Base-by-base conservation (phyloP, 2,888 invertebrate genomes). In the Lepetodrilus schrolli region DNA sequence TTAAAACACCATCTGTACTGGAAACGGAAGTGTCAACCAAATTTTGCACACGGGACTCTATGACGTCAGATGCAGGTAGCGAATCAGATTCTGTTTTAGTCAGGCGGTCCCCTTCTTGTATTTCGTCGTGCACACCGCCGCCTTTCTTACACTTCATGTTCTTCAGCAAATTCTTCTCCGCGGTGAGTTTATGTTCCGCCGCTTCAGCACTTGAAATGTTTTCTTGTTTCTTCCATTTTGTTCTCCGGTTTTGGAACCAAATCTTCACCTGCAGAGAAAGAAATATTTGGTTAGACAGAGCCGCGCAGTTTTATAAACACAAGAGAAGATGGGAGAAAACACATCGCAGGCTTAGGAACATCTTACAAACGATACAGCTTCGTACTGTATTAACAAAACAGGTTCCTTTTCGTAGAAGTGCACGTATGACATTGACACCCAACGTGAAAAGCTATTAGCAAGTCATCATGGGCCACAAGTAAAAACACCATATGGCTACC, bases 161-260 rank as follows among this genome's bases (percentile, higher is more conserved):
- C 43, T 78, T 81, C 71, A 78, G 70, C 36, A 81, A 76, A 78
- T 86, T 83, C 74, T 86, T 86, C 72, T 88, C 88, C 3, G 86
- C 86, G 70, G 85, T 87, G 34, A 90, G 94, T 87, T 95, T 95
- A 88, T 95, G 93, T 87, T 96, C 96, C 0, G 96, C 95, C 1
- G 95, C 95, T 90, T 96, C 96, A 20, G 96, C 94, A 89, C 95
- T 96, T 76, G 94, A 94, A 72, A 96, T 94, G 92, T 96, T 96
- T 91, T 97, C 97, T 90, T 96, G 96, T 90, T 97, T 97, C 92
- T 97, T 97, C 94, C 94, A 94, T 87, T 94, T 94, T 23, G 94
- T 94, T 73, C 94, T 92, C 91, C 97, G 93, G 90, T 96, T 96
- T 92, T 96, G 96, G 91, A 96, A 96, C 96, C 96, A 96, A 82